A percentile compares a stretch with the other conserved stretches of the same genome.
Evolutionary conservation across 2,888 invertebrate species (phyloP).

Genomic region (Schizotus pectinicornis): DNA sequence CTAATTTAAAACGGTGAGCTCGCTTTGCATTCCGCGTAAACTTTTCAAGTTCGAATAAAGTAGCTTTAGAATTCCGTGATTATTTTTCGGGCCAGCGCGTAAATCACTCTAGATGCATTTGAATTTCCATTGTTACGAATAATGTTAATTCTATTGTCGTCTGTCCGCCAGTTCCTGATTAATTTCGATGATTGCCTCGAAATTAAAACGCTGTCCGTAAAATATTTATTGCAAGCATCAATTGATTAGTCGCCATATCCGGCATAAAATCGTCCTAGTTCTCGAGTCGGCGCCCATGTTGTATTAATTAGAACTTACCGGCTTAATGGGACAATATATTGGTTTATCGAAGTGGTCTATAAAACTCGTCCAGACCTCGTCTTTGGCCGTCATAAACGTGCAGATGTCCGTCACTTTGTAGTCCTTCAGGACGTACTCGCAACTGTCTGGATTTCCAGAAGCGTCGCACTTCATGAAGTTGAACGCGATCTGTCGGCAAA

Average conservation of each 20-base stretch:
- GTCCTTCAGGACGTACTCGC: slow-evolving; percentile 48
- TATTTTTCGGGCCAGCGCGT: slow-evolving; percentile 35
- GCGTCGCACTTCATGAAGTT: slow-evolving; percentile 47
- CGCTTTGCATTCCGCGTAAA: slow-evolving; percentile 36
- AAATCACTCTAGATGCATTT: slow-evolving; percentile 14
- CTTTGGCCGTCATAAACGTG: slow-evolving; percentile 37
- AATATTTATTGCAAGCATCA: slow-evolving; percentile 14
- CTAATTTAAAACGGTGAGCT: slow-evolving; percentile 30
- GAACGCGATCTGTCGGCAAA: slow-evolving; percentile 40
- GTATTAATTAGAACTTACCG: slow-evolving; percentile 38
- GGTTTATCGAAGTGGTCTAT: slow-evolving; percentile 40
- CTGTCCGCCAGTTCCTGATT: background rate
- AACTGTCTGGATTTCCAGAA: slow-evolving; percentile 46
- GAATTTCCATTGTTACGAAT: slow-evolving; percentile 10
- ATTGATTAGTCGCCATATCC: slow-evolving; percentile 21
- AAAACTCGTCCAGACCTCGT: slow-evolving; percentile 45
- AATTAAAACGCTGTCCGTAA: slow-evolving; percentile 17
- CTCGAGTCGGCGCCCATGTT: slow-evolving; percentile 16
- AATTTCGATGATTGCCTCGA: slow-evolving; percentile 4
- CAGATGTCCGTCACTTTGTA: slow-evolving; percentile 42
- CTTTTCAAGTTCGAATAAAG: slow-evolving; percentile 38
- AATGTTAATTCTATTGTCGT: slow-evolving; percentile 5
- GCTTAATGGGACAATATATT: slow-evolving; percentile 45
- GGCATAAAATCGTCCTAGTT: slow-evolving; percentile 3
- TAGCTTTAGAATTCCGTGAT: slow-evolving; percentile 37